These are phyloP conservation scores for Reticulitermes lucifugus DNA, from an alignment of 2,888 invertebrate species.

Conservation along the genomic window DNA sequence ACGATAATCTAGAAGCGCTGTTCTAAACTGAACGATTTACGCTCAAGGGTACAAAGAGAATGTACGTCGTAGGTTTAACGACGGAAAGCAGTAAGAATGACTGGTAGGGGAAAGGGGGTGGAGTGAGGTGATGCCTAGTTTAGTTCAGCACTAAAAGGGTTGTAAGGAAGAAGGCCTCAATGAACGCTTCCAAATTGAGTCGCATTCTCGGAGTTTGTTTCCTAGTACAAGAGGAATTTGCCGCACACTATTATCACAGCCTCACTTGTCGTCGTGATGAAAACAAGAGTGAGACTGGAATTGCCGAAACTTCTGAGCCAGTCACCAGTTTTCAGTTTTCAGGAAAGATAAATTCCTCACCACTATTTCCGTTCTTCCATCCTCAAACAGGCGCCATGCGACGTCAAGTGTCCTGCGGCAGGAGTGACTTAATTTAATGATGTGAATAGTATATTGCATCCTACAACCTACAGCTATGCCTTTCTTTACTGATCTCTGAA, in stretches of 20 bases:
- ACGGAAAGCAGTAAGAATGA: background rate
- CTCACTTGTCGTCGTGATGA: slow-evolving; percentile 46
- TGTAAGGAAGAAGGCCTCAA: slow-evolving; percentile 9
- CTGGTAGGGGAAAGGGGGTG: background rate
- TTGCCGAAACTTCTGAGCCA: background rate
- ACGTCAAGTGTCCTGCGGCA: background rate
- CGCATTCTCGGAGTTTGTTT: background rate
- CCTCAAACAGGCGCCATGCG: background rate
- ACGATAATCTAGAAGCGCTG: too few species aligned
- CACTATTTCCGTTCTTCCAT: background rate
- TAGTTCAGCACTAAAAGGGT: slow-evolving; percentile 1
- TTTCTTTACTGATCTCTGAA: background rate
- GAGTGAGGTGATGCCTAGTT: too few species aligned
- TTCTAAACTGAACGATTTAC: too few species aligned
- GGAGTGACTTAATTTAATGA: background rate
- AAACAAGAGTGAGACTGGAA: slow-evolving; percentile 48
- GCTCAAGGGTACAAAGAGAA: background rate
- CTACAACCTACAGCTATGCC: background rate
- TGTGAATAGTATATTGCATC: background rate
- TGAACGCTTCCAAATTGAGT: slow-evolving; percentile 35
- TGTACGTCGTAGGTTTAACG: background rate
- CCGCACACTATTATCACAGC: slow-evolving; percentile 1
- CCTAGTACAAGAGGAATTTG: background rate
- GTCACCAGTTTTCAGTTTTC: slow-evolving; percentile 48
- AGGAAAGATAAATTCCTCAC: slow-evolving; percentile 45